Conservation (phyloP, 1,140 invertebrate genomes). For the Samia ricini region DNA sequence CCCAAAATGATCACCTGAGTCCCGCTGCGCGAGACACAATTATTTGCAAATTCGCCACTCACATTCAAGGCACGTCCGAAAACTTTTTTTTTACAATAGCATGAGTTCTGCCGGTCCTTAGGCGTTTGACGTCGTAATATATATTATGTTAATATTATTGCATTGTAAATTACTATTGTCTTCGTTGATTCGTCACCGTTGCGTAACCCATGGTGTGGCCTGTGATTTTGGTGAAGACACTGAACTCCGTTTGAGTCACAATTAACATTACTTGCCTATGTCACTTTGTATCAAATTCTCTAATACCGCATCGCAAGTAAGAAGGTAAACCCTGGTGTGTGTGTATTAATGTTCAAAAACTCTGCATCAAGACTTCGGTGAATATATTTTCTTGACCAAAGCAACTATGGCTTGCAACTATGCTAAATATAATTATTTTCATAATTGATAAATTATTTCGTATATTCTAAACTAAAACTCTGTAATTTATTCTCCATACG, state of each 20-base stretch:
- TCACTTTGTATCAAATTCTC: no score
- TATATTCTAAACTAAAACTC: no score
- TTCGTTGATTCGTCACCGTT: slow-evolving; percentile 42
- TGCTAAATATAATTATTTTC: no score
- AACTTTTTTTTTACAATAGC: slow-evolving; percentile 56
- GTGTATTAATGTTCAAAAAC: no score
- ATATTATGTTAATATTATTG: slow-evolving; percentile 49
- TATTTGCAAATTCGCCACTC: slow-evolving; percentile 52
- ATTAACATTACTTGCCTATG: slow-evolving; percentile 22
- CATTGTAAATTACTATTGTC: slow-evolving; percentile 28
- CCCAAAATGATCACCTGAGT: not conserved
- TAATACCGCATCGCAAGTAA: no score
- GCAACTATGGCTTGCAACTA: no score
- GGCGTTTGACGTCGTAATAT: slow-evolving; percentile 33
- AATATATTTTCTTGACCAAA: no score
- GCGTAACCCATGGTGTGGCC: slow-evolving; percentile 35
- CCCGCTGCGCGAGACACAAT: slow-evolving; percentile 26
- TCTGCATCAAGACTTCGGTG: no score
- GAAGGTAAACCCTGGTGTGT: no score
- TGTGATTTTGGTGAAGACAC: slow-evolving; percentile 12
- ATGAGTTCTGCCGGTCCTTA: slow-evolving; percentile 4
- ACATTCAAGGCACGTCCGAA: slow-evolving; percentile 46
- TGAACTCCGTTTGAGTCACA: slow-evolving; percentile 16
- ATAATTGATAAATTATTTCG: no score
- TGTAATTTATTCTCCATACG: no score